These are phyloP conservation scores for Venusia cambrica DNA, from an alignment of 2,888 invertebrate species.

Conservation along the genomic window DNA sequence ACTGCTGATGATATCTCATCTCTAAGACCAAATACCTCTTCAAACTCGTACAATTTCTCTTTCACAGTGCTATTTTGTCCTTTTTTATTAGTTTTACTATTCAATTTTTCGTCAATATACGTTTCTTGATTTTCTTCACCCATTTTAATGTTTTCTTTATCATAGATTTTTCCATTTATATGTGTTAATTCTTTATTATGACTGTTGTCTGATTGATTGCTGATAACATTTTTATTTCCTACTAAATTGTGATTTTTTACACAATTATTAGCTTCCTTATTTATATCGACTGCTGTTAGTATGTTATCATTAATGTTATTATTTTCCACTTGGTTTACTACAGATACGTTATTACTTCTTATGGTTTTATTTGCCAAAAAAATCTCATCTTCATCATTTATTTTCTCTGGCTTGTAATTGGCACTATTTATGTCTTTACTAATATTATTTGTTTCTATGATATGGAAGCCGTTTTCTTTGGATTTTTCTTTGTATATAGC, in stretches of 20 bases:
- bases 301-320: background rate
- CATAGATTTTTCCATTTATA: too few relatives aligned
- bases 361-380: too few relatives aligned
- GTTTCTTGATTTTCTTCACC: too few relatives aligned
- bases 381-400: background rate
- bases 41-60: too few relatives aligned
- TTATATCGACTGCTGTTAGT: constrained; percentile 2
- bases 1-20: constrained; percentile 37
- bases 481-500: constrained; percentile 26
- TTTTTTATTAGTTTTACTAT: too few relatives aligned
- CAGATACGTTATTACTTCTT: background rate
- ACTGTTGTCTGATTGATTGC: background rate
- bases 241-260: constrained; percentile 2
- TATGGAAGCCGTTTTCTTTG: constrained; percentile 17
- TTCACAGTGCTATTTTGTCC: too few relatives aligned
- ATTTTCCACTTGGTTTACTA: background rate
- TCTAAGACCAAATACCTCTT: too few relatives aligned
- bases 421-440: constrained; percentile 9
- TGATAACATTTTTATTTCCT: constrained; percentile 1
- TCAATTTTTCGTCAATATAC: too few relatives aligned
- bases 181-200: background rate
- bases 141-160: too few relatives aligned
- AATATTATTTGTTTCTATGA: constrained; percentile 15
- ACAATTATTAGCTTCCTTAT: background rate
- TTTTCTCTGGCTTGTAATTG: constrained; percentile 1